These are phyloP conservation scores for Vireo griseus DNA, from an alignment of 2,797 vertebrate genomes.

Conservation along the genomic window DNA sequence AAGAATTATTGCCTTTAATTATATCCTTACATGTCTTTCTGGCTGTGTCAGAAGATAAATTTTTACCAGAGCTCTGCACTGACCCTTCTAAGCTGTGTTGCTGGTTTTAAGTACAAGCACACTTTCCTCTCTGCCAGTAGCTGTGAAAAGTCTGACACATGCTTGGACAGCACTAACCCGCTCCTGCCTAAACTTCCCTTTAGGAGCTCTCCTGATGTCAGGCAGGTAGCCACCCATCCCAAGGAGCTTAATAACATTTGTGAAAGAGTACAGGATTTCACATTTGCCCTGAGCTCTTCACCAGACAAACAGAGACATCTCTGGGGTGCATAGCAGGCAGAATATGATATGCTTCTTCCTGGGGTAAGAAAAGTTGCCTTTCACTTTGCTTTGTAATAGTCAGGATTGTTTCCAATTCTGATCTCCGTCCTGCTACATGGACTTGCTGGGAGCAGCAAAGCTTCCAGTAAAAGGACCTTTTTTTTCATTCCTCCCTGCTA, in stretches of 20 bases:
- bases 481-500: background rate
- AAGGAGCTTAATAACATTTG: background rate
- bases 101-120: background rate
- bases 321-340: background rate
- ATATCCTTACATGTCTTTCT: background rate
- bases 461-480: background rate
- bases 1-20: background rate
- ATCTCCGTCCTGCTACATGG: background rate
- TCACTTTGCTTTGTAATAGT: background rate
- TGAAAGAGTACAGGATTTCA: background rate
- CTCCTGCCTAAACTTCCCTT: background rate
- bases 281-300: background rate
- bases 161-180: background rate
- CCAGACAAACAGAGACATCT: background rate
- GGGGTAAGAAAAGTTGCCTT: background rate
- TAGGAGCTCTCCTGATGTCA: background rate
- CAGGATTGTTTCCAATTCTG: background rate
- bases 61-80: background rate
- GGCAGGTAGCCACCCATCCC: background rate
- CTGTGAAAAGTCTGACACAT: background rate
- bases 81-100: background rate
- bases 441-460: background rate
- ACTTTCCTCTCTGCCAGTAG: background rate
- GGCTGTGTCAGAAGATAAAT: background rate
- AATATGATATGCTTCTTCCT: background rate